phyloP scores from a whole-genome alignment of 2,113 vertebrate genomes.

The Synodontis membranacea region DNA sequence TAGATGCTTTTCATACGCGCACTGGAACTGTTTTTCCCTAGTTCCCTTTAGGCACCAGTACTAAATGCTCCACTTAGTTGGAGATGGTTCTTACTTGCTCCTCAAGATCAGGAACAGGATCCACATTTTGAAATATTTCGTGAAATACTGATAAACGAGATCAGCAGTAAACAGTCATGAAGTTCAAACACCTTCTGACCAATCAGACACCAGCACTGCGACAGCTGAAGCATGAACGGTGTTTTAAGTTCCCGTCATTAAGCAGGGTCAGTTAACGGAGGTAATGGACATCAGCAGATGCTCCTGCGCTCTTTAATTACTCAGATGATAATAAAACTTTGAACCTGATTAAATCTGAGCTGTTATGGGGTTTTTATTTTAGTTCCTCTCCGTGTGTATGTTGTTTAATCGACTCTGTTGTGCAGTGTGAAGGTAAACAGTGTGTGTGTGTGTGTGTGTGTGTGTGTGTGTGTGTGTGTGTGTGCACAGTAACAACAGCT shows the following conservation, averaged over 20 bases:
- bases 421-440: background rate
- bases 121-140: background rate
- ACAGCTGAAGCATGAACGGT: background rate
- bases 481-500: background rate
- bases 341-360: background rate
- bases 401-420: background rate
- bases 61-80: background rate
- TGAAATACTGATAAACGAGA: too few species aligned
- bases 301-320: background rate
- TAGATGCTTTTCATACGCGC: background rate
- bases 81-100: background rate
- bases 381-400: background rate
- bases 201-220: background rate
- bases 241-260: background rate
- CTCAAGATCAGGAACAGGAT: background rate
- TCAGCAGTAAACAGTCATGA: too few species aligned
- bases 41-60: background rate
- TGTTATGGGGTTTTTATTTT: background rate
- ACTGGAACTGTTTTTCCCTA: background rate
- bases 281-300: background rate
- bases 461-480: background rate
- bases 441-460: background rate
- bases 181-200: background rate
- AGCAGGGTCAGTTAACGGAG: background rate
- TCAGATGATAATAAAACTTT: background rate